Evolutionary conservation across 1,140 invertebrate species (phyloP).

Genomic region (Hypsibius dujardini): DNA sequence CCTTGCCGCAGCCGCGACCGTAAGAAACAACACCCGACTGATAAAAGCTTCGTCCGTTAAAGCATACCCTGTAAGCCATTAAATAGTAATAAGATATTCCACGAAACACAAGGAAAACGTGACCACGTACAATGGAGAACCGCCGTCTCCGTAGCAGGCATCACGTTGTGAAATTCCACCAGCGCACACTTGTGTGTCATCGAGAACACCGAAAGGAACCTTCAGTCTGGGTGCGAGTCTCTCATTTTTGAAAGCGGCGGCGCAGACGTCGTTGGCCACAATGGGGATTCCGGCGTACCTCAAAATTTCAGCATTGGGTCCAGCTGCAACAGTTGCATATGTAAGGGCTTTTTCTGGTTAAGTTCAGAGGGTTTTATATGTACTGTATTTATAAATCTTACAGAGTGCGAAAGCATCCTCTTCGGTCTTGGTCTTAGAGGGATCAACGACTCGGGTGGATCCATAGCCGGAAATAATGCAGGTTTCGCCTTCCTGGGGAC

Average conservation of each 20-base stretch:
- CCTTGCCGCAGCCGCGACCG: constrained; percentile 13
- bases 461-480: constrained; percentile 11
- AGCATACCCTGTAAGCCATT: neutral
- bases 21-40: constrained; percentile 14
- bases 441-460: constrained; percentile 6
- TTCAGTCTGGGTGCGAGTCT: constrained; percentile 3
- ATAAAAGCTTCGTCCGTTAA: constrained; percentile 7
- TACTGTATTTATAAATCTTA: neutral
- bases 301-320: constrained; percentile 12
- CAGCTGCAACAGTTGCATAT: neutral
- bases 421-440: neutral
- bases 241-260: constrained; percentile 11
- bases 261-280: constrained; percentile 14
- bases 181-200: constrained; percentile 11
- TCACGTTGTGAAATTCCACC: constrained; percentile 13
- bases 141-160: constrained; percentile 13
- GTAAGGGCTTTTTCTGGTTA: no score
- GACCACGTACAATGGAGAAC: constrained; percentile 12
- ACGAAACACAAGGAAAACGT: neutral
- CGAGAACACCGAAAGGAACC: constrained; percentile 2
- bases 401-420: constrained; percentile 14
- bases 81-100: neutral
- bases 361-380: no score
- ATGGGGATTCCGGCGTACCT: constrained; percentile 12
- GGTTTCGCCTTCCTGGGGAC: constrained; percentile 16